These are phyloP conservation scores for Caloenas nicobarica DNA, from an alignment of 2,113 vertebrate species.

Conservation along the genomic window DNA sequence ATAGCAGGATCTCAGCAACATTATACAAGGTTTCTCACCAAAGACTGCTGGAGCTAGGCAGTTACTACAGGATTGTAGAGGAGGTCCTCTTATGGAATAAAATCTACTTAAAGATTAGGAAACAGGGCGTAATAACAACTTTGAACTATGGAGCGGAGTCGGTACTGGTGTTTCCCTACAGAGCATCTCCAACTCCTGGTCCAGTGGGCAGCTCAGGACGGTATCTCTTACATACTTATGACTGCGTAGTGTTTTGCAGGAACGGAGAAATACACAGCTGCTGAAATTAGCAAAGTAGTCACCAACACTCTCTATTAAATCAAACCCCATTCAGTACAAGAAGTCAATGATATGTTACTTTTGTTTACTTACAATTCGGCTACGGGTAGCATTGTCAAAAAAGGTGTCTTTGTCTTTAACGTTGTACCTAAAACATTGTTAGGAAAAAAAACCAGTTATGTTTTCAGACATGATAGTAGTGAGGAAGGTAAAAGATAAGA, in stretches of 20 bases:
- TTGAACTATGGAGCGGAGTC: not conserved
- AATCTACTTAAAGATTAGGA: not conserved
- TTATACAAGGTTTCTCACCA: not conserved
- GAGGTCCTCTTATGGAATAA: not conserved
- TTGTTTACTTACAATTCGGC: conserved; percentile 90
- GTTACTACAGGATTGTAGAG: not conserved
- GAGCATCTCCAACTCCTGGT: not conserved
- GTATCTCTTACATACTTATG: not conserved
- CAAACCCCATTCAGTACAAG: not conserved
- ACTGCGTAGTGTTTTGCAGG: not conserved
- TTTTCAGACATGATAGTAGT: not conserved
- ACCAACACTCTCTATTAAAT: not conserved
- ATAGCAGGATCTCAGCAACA: not conserved
- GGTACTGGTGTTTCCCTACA: not conserved
- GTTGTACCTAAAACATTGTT: conserved; percentile 81
- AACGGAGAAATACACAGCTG: not conserved
- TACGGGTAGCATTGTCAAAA: conserved; percentile 93
- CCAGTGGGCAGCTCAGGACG: accelerated
- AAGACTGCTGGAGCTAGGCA: not conserved
- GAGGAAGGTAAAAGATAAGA: not conserved
- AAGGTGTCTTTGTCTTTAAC: conserved; percentile 90
- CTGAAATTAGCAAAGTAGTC: not conserved
- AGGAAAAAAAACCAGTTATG: not conserved
- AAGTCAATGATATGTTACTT: not conserved
- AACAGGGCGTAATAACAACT: not conserved